Base-by-base conservation (phyloP, 2,888 invertebrate genomes). In the Mythimna lalbum region DNA sequence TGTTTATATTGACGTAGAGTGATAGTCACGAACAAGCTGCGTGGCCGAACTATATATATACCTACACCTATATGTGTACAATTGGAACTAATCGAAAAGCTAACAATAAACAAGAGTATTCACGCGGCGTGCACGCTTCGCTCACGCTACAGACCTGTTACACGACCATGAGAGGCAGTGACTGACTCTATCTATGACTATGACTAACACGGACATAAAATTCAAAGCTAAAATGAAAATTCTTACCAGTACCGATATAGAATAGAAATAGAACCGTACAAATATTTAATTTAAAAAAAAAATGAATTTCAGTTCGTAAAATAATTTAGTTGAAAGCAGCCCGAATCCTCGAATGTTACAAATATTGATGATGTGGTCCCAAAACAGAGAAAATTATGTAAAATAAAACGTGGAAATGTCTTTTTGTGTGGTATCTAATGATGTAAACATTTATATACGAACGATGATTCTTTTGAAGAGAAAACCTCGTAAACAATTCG, bases 1-100 rank as follows among this genome's bases (percentile, higher is more conserved):
- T 23, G 27, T 2, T 21, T 36, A 31, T 27, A 7, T 75, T 73
- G 49, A 53, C 47, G 36, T 21, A 10, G 53, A 43, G 49, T 59
- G 66, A 63, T 77, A 50, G 9, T 53, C 73, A 78, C 47, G 67
- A 21, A 55, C 6, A 67, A 52, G 19, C 19, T 36, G 43, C 39
- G 33, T 78, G 78, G 19, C 49, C 10, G 17, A 50, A 23, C 12
- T 43, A 43, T 43, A 17, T 43, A 43, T 19, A 43, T 43, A 43
- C 4, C 2, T 39, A 17, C 5, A 5, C 4, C 3, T 4, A 43
- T 43, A 14, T 17, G 19, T 17, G 19, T 17, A 43, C 0, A 43
- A 19, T 43, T 19, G n/a, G 39, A 73, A 21, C 10, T 31, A 43
- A 31, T 53, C 10, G 9, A 53, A 63, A 69, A 53, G 33, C 43